Percentiles rank a stretch among this genome's conserved stretches.
Conservation (phyloP, 2,797 vertebrate genomes). For the Gambelia wislizenii region DNA sequence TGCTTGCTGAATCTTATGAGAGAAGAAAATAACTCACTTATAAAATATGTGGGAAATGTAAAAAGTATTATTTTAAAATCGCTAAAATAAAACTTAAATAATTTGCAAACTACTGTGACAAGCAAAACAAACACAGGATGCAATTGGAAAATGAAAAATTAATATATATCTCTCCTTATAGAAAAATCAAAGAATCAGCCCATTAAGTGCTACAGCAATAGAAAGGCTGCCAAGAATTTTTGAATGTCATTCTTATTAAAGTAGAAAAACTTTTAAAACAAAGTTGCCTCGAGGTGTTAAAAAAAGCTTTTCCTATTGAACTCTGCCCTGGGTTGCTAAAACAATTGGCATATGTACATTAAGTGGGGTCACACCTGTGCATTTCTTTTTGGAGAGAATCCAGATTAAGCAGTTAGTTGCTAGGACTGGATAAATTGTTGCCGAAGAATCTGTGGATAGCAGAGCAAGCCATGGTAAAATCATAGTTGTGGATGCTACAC, state of each 20-base stretch:
- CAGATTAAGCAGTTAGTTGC: constrained; percentile 43
- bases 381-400: constrained; percentile 54
- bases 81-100: too few relatives aligned
- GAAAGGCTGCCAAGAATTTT: constrained; percentile 40
- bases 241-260: constrained; percentile 63
- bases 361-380: background rate
- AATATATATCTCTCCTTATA: background rate
- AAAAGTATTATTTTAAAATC: constrained; percentile 15
- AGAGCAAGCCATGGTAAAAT: background rate
- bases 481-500: background rate
- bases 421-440: background rate
- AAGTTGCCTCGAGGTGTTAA: constrained; percentile 55
- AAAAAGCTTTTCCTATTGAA: background rate
- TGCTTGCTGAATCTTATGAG: too few relatives aligned
- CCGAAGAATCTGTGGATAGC: background rate
- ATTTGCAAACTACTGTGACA: constrained; percentile 25
- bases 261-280: constrained; percentile 57
- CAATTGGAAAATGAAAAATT: constrained; percentile 56
- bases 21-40: too few relatives aligned
- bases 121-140: constrained; percentile 49
- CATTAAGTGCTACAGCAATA: constrained; percentile 7
- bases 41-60: constrained; percentile 32
- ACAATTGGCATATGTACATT: constrained; percentile 62
- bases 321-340: constrained; percentile 59
- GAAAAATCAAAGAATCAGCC: background rate